phyloP scores from a whole-genome alignment of 2,113 vertebrate genomes.

The Cygnus atratus region DNA sequence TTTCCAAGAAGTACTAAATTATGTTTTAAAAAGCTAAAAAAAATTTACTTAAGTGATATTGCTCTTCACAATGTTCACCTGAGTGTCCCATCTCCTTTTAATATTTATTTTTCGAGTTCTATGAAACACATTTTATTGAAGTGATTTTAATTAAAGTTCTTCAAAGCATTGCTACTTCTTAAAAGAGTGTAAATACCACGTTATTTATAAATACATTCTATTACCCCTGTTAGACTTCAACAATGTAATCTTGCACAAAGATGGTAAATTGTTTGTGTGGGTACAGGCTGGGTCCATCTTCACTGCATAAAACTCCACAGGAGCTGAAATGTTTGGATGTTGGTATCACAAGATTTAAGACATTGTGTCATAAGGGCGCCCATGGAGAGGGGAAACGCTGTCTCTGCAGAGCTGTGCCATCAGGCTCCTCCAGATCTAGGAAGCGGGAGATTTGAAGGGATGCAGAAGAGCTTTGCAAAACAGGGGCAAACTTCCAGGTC shows the following conservation, averaged over 20 bases:
- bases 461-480: background rate
- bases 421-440: accelerated
- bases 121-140: background rate
- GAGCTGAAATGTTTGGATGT: background rate
- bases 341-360: background rate
- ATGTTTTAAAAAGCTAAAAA: background rate
- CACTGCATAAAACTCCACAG: accelerated
- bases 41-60: background rate
- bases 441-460: background rate
- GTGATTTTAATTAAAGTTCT: background rate
- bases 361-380: accelerated
- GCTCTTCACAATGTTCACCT: background rate
- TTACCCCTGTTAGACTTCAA: background rate
- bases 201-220: background rate
- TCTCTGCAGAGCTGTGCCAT: background rate
- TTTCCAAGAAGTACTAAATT: background rate
- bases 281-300: background rate
- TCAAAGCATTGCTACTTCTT: background rate
- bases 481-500: background rate
- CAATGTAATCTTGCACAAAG: background rate
- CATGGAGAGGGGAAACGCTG: background rate
- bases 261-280: background rate
- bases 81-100: background rate
- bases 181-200: background rate
- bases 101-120: background rate